Base-by-base conservation (phyloP, 2,113 vertebrate genomes). In the Phodopus roborovskii region DNA sequence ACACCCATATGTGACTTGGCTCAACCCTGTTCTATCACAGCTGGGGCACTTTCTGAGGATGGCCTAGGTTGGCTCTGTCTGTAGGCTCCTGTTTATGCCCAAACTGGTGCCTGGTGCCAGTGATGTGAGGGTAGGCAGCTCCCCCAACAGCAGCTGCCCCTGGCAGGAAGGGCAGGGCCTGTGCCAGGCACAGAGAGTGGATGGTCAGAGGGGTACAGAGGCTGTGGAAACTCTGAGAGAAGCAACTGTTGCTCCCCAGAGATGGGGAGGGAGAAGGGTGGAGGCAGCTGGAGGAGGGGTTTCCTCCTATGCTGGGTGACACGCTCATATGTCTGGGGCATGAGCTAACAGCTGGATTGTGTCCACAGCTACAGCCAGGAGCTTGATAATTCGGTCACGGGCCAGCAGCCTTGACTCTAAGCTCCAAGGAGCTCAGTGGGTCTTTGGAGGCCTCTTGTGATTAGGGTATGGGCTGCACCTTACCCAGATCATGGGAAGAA, bases 101-200 rank as follows among this genome's bases (percentile, higher is more conserved):
- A 50, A 77, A 73, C 92, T 3, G 19, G 50, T 33, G 94, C 78
- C 90, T 90, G 73, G 11, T 74, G 81, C 89, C 81, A 4, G 74
- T 16, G 70, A 83, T n/a, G 26, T 92, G 79, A 92, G 82, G 90
- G 82, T 77, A 68, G 90, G 89, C 89, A 94, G 91, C 81, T 90
- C 39, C 81, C 74, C 71, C 33, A 19, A 71, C 81, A 88, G 81
- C 53, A 24, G 92, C 62, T 2, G 0, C 77, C 39, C 62, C 83
- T 62, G 90, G 83, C 96, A 88, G 64, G 48, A 26, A 62, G 81
- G 78, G 56, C 26, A 58, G 89, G 62, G 20, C 85, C 89, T 48
- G 89, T 60, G 90, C 94, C 88, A 92, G 91, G 82, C 12, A 17
- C 81, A n/a, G 13, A 66, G 62, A 66, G 13, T n/a, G 53, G 45